Percentiles rank a stretch among this genome's conserved stretches.
phyloP scores from a whole-genome alignment of 53 echinoderm and acorn worm genomes.

The Arbacia lixula region DNA sequence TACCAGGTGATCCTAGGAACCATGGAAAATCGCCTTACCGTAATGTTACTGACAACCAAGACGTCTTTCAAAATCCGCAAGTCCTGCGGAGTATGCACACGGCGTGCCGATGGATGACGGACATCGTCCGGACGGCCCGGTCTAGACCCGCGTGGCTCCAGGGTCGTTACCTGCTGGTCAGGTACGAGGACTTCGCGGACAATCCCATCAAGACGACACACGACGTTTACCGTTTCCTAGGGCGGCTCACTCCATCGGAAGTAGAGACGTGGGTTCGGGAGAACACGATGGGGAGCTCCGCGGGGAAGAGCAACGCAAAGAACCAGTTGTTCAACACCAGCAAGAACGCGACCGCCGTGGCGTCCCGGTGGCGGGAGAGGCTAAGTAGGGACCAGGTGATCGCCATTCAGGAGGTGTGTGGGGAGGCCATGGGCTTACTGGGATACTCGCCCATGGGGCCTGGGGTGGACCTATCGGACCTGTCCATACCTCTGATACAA shows the following conservation, averaged over 20 bases:
- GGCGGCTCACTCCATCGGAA: conserved; percentile 33
- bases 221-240: conserved; percentile 72
- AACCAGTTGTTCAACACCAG: neutral
- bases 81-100: conserved; percentile 28
- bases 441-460: neutral
- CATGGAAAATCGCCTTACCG: neutral
- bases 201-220: conserved; percentile 57
- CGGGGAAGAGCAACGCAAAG: neutral
- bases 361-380: conserved; percentile 26
- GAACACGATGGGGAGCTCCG: conserved; percentile 56
- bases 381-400: neutral
- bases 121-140: conserved; percentile 42
- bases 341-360: conserved; percentile 10
- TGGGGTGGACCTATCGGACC: neutral
- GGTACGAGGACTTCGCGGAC: conserved; percentile 77
- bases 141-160: conserved; percentile 66
- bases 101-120: conserved; percentile 72
- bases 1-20: neutral
- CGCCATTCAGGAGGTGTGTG: conserved; percentile 1
- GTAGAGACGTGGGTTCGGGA: conserved; percentile 63
- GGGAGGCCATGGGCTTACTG: conserved; percentile 16
- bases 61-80: neutral
- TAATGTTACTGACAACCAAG: neutral
- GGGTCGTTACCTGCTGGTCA: conserved; percentile 70
- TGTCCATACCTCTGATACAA: conserved; percentile 1